phyloP scores from a whole-genome alignment of 2,888 invertebrate genomes.

The Drosophila longiperda region DNA sequence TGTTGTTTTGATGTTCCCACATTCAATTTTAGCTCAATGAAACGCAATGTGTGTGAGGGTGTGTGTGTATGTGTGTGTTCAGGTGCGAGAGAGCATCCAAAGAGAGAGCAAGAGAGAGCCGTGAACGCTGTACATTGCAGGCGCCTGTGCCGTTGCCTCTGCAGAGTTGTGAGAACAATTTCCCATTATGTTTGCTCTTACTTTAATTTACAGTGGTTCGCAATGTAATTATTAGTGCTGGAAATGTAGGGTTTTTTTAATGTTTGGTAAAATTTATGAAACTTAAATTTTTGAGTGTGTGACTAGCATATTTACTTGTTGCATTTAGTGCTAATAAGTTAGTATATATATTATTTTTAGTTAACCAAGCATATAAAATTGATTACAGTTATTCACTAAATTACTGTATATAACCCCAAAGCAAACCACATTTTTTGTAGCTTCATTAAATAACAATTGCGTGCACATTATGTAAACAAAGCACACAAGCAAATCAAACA shows the following conservation, averaged over 20 bases:
- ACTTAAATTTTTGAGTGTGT: not conserved
- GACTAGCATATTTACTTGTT: not conserved
- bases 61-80: slow-evolving; percentile 11
- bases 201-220: slow-evolving; percentile 28
- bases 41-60: slow-evolving; percentile 39
- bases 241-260: not conserved
- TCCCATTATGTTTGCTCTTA: slow-evolving; percentile 27
- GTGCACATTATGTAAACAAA: slow-evolving; percentile 10
- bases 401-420: not conserved
- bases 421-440: not conserved
- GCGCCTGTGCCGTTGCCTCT: slow-evolving; percentile 37
- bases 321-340: not conserved
- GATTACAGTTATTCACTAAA: not conserved
- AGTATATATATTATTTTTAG: not conserved
- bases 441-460: not conserved
- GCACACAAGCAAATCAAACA: slow-evolving; percentile 25
- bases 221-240: not conserved
- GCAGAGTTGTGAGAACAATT: slow-evolving; percentile 30
- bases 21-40: slow-evolving; percentile 67
- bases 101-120: not conserved
- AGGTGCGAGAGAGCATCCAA: slow-evolving; percentile 45
- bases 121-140: not conserved
- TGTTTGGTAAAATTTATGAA: not conserved
- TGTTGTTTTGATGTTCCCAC: slow-evolving; percentile 25
- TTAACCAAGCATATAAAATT: not conserved